phyloP scores from a whole-genome alignment of 1,140 invertebrate species.

The Scaptomyza graminum region DNA sequence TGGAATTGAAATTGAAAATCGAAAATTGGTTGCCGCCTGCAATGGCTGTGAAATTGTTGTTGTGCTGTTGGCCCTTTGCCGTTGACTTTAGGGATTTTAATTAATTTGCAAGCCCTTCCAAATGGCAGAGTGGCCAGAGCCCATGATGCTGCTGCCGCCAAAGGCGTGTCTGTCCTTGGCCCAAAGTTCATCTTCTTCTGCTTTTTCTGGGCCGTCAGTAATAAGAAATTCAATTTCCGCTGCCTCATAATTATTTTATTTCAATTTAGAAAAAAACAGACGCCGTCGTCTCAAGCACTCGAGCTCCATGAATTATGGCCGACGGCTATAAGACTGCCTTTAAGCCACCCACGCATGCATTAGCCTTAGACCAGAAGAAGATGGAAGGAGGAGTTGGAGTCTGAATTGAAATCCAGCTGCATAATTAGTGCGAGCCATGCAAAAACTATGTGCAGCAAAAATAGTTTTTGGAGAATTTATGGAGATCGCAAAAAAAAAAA shows the following conservation, averaged over 20 bases:
- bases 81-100: constrained; percentile 71
- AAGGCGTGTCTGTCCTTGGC: constrained; percentile 14
- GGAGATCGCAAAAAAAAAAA: constrained; percentile 19
- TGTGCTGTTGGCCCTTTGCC: constrained; percentile 10
- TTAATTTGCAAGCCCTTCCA: constrained; percentile 66
- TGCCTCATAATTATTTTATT: constrained; percentile 81
- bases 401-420: constrained; percentile 63
- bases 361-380: constrained; percentile 7
- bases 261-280: constrained; percentile 75
- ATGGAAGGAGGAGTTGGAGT: constrained; percentile 19
- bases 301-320: constrained; percentile 69
- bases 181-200: neutral
- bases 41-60: constrained; percentile 28
- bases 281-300: constrained; percentile 21
- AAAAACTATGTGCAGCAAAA: constrained; percentile 65
- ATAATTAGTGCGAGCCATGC: constrained; percentile 67
- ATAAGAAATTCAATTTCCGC: constrained; percentile 82
- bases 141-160: neutral
- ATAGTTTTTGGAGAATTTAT: constrained; percentile 71
- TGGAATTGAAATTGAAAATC: constrained; percentile 23
- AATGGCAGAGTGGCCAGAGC: neutral
- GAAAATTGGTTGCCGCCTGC: constrained; percentile 5
- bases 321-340: constrained; percentile 48
- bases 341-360: constrained; percentile 64
- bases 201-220: constrained; percentile 41